A percentile compares a stretch with the other conserved stretches of the same genome.
Evolutionary conservation across 1,140 invertebrate species (phyloP).

Genomic region (Macrotrachela quadricornifera): DNA sequence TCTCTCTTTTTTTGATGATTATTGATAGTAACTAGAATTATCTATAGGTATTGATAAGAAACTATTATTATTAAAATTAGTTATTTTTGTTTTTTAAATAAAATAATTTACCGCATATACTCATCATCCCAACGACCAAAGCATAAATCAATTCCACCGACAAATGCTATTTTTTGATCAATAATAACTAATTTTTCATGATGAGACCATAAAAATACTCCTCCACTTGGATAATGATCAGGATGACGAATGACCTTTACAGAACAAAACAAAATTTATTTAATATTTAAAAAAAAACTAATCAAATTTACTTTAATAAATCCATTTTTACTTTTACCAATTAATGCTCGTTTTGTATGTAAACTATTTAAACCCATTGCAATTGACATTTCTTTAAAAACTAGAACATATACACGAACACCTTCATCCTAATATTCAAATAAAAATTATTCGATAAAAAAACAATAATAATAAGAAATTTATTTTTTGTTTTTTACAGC

Average conservation of each 20-base stretch:
- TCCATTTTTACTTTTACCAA: not conserved
- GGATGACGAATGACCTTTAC: conserved; percentile 68
- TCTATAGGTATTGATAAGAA: no score
- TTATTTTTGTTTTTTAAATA: no score
- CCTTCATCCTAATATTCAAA: conserved; percentile 43
- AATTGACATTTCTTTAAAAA: conserved; percentile 93
- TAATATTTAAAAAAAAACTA: no score
- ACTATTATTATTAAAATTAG: no score
- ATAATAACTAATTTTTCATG: conserved; percentile 93
- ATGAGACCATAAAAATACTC: conserved; percentile 81
- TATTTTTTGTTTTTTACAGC: conserved; percentile 43
- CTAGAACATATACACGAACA: conserved; percentile 68
- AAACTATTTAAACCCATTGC: conserved; percentile 79
- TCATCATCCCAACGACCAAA: conserved; percentile 52
- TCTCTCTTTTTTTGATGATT: no score
- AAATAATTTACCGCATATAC: no score
- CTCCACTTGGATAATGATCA: conserved; percentile 60
- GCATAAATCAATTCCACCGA: conserved; percentile 87
- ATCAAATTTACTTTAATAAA: no score
- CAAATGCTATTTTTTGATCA: conserved; percentile 75
- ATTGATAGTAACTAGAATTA: no score
- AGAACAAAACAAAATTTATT: not conserved
- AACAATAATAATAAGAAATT: no score
- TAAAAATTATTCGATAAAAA: no score
- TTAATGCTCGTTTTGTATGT: conserved; percentile 66